Base-by-base conservation (phyloP, 2,888 invertebrate species). In the Hirtodrosophila trivittata region DNA sequence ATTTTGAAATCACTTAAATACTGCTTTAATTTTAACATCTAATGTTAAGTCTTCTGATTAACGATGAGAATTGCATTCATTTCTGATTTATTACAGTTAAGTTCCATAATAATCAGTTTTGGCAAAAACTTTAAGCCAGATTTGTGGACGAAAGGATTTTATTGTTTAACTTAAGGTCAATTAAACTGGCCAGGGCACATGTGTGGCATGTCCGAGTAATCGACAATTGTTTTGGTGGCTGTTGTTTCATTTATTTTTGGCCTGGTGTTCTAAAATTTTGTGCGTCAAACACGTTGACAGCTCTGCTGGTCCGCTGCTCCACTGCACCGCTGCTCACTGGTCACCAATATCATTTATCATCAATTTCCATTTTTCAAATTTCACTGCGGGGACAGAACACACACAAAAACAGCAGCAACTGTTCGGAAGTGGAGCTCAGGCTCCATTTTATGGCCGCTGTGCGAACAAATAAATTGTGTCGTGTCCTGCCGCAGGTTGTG, bases 341-440 rank as follows among this genome's bases (percentile, higher is more conserved):
- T 75, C 82, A 76, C 70, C 77, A 82, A 74, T 72, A 80, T 75
- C 86, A 86, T 87, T 87, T 87, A 87, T 87, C 86, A 87, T 86
- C 86, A 86, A 87, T 87, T 87, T 85, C 82, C 86, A 87, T 87
- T 87, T 87, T 86, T 87, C 86, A 86, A 86, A 86, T 76, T 81
- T 77, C 62, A 74, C 76, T 71, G 67, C 64, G 65, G 74, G 50
- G 65, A 75, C 68, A 55, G 72, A 59, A 33, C 5, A 51, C 8
- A 14, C 26, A 25, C 32, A 45, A 18, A 38, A 7, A 45, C 32
- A 50, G 33, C 46, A 50, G 41, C 32, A 69, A 57, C 43, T 66
- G 81, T 77, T 59, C 38, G 66, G 63, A 47, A 65, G 55, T 47
- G 60, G 43, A 63, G 51, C 42, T 47, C 42, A 43, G 73, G 55